Evolutionary conservation across 2,888 invertebrate genomes (phyloP), one percentile per base, ranked within the genome.

Genomic region (Nemoura dubitans): DNA sequence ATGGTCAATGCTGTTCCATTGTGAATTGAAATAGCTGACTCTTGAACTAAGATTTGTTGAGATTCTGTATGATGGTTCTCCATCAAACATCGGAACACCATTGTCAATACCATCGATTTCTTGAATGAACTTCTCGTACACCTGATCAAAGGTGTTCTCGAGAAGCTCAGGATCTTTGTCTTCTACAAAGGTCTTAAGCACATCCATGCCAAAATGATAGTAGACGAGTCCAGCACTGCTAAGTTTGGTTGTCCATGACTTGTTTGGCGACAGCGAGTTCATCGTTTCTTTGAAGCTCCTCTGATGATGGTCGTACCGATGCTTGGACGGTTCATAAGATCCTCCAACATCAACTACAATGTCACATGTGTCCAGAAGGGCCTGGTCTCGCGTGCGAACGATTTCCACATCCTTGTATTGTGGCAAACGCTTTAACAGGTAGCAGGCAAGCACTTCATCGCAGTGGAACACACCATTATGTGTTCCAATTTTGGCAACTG

Each of bases 71-170:
- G 87, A 83, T 0, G 96, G 95, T 90, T 95, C 94, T 0, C 94
- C 96, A 78, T 95, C 94, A 88, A 94, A 94, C 93, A 97, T 96
- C 0, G 95, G 95, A 0, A 99, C 93, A n/a, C 99, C 99, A 92
- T 99, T 99, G 91, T 99, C 99, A 86, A 99, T 96, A 0, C 96
- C 99, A 92, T 99, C 99, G 87, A 99, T 94, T 93, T 99, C 98
- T 92, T 96, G 95, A 21, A 99, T 95, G 86, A 99, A 96, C 87
- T 94, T 94, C 88, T 96, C 95, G 91, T 99, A 99, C 0, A 99
- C 93, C 90, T 95, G 94, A 88, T 93, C 92, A 89, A 93, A 97
- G 21, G 96, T 92, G 0, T 92, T 89, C 87, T 91, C 92, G 0
- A 96, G 89, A 86, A 94, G 93, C 21, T 92, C 91, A 2, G 93